phyloP scores from a whole-genome alignment of 2,113 vertebrate species.

The Furnarius figulus region DNA sequence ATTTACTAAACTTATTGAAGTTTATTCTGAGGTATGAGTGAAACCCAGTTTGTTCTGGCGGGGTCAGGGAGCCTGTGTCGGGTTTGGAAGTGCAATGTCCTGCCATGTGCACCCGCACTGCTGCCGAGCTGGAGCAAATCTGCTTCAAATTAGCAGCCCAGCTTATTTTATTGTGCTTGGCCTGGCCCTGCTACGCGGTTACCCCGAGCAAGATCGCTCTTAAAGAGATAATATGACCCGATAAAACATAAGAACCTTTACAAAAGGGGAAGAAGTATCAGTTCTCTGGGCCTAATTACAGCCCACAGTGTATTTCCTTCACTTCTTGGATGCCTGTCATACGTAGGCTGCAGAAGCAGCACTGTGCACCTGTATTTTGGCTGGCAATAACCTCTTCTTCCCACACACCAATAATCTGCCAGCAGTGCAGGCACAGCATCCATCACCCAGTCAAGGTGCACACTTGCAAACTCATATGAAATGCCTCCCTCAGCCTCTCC shows the following conservation, averaged over 20 bases:
- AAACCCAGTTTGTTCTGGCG: constrained; percentile 51
- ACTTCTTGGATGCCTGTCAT: neutral
- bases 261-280: neutral
- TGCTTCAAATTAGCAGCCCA: constrained; percentile 11
- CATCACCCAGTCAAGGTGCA: neutral
- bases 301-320: neutral
- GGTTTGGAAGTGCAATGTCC: constrained; percentile 19
- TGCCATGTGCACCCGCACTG: neutral
- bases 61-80: neutral
- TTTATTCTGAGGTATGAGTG: constrained; percentile 54
- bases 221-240: neutral
- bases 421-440: neutral
- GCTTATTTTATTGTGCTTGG: constrained; percentile 43
- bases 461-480: neutral
- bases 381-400: neutral
- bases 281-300: neutral
- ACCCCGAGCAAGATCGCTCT: neutral
- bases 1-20: constrained; percentile 42
- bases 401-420: neutral
- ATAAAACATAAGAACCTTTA: neutral
- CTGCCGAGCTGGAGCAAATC: neutral
- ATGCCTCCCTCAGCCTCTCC: neutral
- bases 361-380: constrained; percentile 42
- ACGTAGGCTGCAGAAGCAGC: neutral
- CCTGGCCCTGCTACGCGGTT: neutral